Evolutionary conservation across 2,888 invertebrate genomes (phyloP).

Genomic region (Tridacna crocea): DNA sequence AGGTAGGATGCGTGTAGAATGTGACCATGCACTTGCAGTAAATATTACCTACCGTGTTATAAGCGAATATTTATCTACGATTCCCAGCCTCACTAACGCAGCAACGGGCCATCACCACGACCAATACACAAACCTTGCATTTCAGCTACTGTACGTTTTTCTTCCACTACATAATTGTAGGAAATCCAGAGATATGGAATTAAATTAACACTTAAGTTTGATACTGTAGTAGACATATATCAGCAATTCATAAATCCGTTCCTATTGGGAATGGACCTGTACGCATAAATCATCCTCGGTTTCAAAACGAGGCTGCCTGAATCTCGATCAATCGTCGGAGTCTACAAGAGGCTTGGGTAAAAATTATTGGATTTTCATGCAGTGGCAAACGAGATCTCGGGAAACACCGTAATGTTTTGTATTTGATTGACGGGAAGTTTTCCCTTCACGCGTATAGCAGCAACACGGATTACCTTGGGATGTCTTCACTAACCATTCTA

Average conservation of each 20-base stretch:
- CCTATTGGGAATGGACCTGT: slow-evolving; percentile 59
- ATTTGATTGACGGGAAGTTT: too few relatives aligned
- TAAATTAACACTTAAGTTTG: slow-evolving; percentile 8
- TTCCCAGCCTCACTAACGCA: slow-evolving; percentile 12
- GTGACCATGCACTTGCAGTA: neutral
- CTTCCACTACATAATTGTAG: slow-evolving; percentile 3
- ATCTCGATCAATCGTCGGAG: slow-evolving; percentile 44
- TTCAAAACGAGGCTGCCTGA: slow-evolving; percentile 70
- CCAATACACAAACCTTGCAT: slow-evolving; percentile 3
- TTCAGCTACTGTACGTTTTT: neutral
- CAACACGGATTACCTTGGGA: too few relatives aligned
- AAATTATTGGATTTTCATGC: too few relatives aligned
- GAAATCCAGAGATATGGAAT: slow-evolving; percentile 8
- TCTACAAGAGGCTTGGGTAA: slow-evolving; percentile 35
- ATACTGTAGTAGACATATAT: slow-evolving; percentile 16
- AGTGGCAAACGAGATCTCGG: too few relatives aligned
- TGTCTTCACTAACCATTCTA: too few relatives aligned
- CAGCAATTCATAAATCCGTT: slow-evolving; percentile 55
- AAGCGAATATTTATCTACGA: slow-evolving; percentile 6
- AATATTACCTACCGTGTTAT: slow-evolving; percentile 5
- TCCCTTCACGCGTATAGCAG: too few relatives aligned
- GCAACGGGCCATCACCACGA: slow-evolving; percentile 6
- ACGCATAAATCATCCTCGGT: slow-evolving; percentile 75
- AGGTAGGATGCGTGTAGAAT: neutral
- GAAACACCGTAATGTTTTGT: too few relatives aligned